Percentiles rank a stretch among this genome's conserved stretches.
Evolutionary conservation across 1,140 invertebrate species (phyloP).

Genomic region (Geopemphigus sp.): DNA sequence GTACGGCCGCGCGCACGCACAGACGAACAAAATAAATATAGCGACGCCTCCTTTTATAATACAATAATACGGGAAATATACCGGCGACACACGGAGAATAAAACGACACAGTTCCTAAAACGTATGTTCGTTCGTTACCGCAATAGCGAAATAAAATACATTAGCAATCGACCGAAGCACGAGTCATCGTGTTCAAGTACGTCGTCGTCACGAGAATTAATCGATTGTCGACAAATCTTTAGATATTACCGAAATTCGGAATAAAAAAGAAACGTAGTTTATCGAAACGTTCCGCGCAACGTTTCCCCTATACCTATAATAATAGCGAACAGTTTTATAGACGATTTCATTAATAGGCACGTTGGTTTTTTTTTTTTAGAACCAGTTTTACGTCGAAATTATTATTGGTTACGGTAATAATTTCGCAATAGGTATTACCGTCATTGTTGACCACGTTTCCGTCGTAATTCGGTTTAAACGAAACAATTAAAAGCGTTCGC

Average conservation of each 20-base stretch:
- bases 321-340: neutral
- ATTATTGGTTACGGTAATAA: slow-evolving; percentile 3
- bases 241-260: too few relatives aligned
- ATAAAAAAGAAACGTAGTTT: too few relatives aligned
- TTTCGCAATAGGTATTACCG: neutral
- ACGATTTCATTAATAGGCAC: neutral
- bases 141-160: too few relatives aligned
- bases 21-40: neutral
- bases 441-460: slow-evolving; percentile 4
- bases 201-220: neutral
- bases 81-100: too few relatives aligned
- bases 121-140: neutral
- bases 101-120: neutral
- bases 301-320: too few relatives aligned
- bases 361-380: neutral
- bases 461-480: slow-evolving; percentile 5
- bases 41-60: neutral
- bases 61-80: too few relatives aligned
- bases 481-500: slow-evolving; percentile 14
- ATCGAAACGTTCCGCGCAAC: too few relatives aligned
- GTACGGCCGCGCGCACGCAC: neutral
- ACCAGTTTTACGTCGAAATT: slow-evolving; percentile 6
- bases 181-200: neutral
- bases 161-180: too few relatives aligned
- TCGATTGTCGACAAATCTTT: neutral